Evolutionary conservation across 2,888 invertebrate species (phyloP), one percentile per base, ranked within the genome.

Genomic region (Yponomeuta evonymella): DNA sequence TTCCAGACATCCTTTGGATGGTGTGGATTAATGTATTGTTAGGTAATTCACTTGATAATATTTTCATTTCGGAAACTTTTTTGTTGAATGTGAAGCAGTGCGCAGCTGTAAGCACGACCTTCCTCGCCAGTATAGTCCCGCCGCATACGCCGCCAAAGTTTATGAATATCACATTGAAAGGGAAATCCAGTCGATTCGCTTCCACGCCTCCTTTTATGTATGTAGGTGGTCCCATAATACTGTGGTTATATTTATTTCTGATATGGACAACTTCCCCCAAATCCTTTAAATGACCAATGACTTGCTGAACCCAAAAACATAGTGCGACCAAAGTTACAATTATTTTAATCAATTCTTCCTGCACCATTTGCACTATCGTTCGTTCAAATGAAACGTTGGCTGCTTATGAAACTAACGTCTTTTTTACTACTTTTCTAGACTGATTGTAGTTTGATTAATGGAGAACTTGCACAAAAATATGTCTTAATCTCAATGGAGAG

Each of bases 51-150:
- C 83, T 79, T 73, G 82, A 75, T 36, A 80, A 73, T 51, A 83
- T 74, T 70, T 74, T 74, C 81, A 84, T 83, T 69, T 81, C 80
- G 4, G 73, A 76, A 12, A 79, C 73, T 72, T 82, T 79, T 10
- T 66, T 74, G 69, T 80, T 83, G 23, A 75, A 73, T 70, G 80
- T 80, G 62, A 84, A 82, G 62, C 84, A 84, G 73, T 84, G 84
- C 0, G 81, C 83, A 3, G 82, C 83, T 3, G 83, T 82, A n/a
- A 84, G 65, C 1, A 82, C 78, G 10, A 74, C 76, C 73, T 79
- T 81, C 23, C 72, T 77, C 4, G 80, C 79, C 48, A 84, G 72
- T 33, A 83, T 81, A 2, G 73, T 74, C 0, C 81, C 83, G 5
- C 79, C 77, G 63, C 83, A 84, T 9, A 83, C 72, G 0, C 78